Conservation (phyloP, 2,797 vertebrate genomes). For the Paguma larvata region DNA sequence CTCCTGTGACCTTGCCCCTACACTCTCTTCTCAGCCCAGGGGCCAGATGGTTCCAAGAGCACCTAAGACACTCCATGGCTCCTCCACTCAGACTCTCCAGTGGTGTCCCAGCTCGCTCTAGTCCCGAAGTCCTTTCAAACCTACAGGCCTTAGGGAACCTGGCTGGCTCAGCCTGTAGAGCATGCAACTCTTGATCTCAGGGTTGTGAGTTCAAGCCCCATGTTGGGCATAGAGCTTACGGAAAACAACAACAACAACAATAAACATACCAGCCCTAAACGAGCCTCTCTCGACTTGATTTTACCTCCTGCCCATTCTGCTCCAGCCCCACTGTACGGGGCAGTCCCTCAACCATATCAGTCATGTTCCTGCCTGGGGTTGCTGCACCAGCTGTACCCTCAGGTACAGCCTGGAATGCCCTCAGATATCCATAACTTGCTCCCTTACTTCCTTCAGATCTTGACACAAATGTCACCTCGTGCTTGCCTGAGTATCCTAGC, state of each 20-base stretch:
- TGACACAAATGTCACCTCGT: not conserved
- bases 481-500: not conserved
- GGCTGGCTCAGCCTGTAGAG: not conserved
- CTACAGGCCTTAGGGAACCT: not conserved
- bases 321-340: not conserved
- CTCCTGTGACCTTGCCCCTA: not conserved
- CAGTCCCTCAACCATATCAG: not conserved
- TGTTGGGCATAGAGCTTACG: not conserved
- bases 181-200: not conserved
- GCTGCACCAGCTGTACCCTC: not conserved
- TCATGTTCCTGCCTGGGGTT: not conserved
- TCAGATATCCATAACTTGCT: not conserved
- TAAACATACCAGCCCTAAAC: not conserved
- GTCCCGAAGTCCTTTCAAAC: not conserved
- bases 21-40: not conserved
- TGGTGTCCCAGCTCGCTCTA: not conserved
- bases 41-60: not conserved
- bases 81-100: not conserved
- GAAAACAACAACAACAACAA: not conserved
- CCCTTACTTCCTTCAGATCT: not conserved
- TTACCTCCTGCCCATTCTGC: not conserved
- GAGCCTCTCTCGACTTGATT: not conserved
- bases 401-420: not conserved
- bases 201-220: not conserved
- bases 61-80: not conserved